Conservation (phyloP, 2,113 vertebrate species). For the Ceyx margarethae region DNA sequence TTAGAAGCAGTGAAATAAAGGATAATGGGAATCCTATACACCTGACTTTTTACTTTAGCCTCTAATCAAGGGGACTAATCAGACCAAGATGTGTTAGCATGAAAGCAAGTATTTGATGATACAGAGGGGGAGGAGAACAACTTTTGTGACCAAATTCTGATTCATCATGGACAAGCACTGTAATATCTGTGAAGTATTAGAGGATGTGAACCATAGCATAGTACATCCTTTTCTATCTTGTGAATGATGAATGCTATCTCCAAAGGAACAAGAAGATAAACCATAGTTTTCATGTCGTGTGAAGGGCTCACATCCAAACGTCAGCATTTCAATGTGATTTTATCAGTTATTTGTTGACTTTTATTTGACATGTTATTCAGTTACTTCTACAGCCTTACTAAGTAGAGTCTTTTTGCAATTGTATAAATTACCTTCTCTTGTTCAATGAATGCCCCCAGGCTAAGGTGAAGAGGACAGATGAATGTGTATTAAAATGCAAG, state of each 20-base stretch:
- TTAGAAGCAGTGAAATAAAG: constrained; percentile 44
- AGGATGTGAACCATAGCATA: neutral
- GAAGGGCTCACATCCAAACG: neutral
- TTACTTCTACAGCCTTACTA: neutral
- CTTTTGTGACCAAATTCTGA: constrained; percentile 3
- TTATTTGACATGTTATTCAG: neutral
- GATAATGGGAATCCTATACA: constrained; percentile 73
- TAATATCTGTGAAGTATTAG: neutral
- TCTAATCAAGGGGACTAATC: constrained; percentile 76
- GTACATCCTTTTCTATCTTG: neutral
- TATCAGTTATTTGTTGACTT: neutral
- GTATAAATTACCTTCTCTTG: neutral
- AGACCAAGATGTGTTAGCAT: constrained; percentile 67
- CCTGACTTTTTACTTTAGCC: constrained; percentile 55
- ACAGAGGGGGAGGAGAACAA: constrained; percentile 1
- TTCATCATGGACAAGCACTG: neutral
- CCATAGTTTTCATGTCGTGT: neutral
- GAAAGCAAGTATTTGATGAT: constrained; percentile 19
- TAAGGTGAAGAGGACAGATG: neutral
- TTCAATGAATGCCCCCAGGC: neutral
- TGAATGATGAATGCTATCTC: neutral
- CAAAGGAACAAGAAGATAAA: neutral
- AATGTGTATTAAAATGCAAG: neutral
- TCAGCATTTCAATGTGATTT: neutral
- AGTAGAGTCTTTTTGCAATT: neutral